These are phyloP conservation scores for Cydia strobilella DNA, from an alignment of 1,140 invertebrate genomes.

Conservation along the genomic window DNA sequence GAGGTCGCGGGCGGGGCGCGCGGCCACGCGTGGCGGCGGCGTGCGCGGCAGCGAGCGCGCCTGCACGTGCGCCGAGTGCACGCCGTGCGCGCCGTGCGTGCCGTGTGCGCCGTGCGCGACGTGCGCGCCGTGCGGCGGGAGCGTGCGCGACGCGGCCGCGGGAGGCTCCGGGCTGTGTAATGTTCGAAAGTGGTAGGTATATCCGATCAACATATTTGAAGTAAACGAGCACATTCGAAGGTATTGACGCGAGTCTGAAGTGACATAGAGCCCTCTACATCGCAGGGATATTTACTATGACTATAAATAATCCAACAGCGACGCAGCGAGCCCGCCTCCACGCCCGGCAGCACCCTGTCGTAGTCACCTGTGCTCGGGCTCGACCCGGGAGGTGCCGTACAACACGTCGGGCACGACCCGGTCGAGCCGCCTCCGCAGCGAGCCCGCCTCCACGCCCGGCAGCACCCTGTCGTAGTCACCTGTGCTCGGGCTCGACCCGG, in stretches of 20 bases:
- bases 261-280: too few relatives aligned
- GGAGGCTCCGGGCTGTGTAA: conserved; percentile 11
- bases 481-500: neutral
- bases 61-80: neutral
- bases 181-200: too few relatives aligned
- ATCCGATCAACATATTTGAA: too few relatives aligned
- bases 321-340: conserved; percentile 65
- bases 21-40: conserved; percentile 23
- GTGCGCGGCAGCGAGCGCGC: conserved; percentile 23
- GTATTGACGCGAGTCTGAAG: too few relatives aligned
- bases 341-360: conserved; percentile 76
- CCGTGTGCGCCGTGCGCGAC: neutral
- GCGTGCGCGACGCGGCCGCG: neutral
- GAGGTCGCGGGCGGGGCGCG: conserved; percentile 31
- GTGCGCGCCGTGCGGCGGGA: neutral
- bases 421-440: conserved; percentile 60
- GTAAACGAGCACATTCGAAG: too few relatives aligned
- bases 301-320: conserved; percentile 38
- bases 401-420: conserved; percentile 74
- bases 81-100: neutral
- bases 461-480: conserved; percentile 74
- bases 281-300: too few relatives aligned
- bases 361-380: conserved; percentile 44
- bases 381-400: conserved; percentile 66
- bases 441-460: conserved; percentile 69